Evolutionary conservation across 2,113 vertebrate species (phyloP).

Genomic region (Ellobius talpinus): DNA sequence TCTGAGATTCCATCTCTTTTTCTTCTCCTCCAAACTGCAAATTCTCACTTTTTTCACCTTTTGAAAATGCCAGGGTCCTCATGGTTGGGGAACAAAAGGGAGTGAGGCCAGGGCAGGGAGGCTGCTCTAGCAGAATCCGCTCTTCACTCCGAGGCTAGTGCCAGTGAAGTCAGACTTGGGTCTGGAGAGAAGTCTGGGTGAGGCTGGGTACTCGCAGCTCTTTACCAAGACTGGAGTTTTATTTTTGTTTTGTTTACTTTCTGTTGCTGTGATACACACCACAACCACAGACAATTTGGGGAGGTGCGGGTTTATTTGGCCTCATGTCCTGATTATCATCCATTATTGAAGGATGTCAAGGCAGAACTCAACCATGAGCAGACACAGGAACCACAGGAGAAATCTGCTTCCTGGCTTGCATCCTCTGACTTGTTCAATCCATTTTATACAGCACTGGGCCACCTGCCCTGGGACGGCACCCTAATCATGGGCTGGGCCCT

Average conservation of each 20-base stretch:
- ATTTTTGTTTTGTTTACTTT: not conserved
- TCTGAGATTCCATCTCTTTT: not conserved
- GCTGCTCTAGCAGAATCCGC: not conserved
- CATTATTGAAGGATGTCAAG: not conserved
- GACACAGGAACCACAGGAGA: not conserved
- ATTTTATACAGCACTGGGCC: not conserved
- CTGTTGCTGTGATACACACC: not conserved
- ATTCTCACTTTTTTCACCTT: not conserved
- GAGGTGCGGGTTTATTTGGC: not conserved
- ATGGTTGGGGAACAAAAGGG: not conserved
- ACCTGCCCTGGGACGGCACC: not conserved
- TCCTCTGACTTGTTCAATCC: not conserved
- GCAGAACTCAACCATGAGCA: not conserved
- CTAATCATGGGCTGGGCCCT: not conserved
- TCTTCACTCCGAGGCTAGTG: slow-evolving; percentile 20
- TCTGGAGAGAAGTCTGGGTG: not conserved
- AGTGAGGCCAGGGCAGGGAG: not conserved
- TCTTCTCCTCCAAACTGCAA: too few species aligned
- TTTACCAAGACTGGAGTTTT: not conserved
- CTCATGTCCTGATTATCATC: not conserved
- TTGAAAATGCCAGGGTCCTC: not conserved
- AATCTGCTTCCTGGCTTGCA: not conserved
- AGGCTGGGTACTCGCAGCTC: not conserved
- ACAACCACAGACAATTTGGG: not conserved
- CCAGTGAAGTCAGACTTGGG: slow-evolving; percentile 56